A percentile compares a stretch with the other conserved stretches of the same genome.
Evolutionary conservation across 2,888 invertebrate species (phyloP).

Genomic region (Protonemura montana): DNA sequence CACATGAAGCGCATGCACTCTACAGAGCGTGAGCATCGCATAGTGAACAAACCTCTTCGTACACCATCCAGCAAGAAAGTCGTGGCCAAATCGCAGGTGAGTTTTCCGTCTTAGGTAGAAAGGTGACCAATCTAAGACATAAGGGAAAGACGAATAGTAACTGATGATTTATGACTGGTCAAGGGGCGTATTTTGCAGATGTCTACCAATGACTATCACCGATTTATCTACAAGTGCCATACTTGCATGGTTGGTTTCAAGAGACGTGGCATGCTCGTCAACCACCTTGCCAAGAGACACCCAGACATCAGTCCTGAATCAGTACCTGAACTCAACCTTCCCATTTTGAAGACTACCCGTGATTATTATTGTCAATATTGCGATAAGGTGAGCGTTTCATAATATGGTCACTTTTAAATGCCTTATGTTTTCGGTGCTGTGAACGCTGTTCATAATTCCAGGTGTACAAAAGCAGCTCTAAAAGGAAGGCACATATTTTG

Average conservation of each 20-base stretch:
- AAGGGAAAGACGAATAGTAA: no score
- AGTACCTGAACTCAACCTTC: slow-evolving; percentile 77
- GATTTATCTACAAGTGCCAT: slow-evolving; percentile 80
- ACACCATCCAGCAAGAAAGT: slow-evolving; percentile 61
- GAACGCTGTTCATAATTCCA: slow-evolving; percentile 51
- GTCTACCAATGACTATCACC: slow-evolving; percentile 71
- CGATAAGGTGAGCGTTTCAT: slow-evolving; percentile 65
- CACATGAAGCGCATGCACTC: slow-evolving; percentile 76
- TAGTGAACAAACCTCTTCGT: slow-evolving; percentile 52
- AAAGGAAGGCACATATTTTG: slow-evolving; percentile 81
- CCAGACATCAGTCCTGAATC: slow-evolving; percentile 70
- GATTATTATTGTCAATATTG: slow-evolving; percentile 88
- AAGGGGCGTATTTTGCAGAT: slow-evolving; percentile 54
- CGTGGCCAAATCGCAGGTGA: slow-evolving; percentile 63
- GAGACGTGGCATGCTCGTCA: slow-evolving; percentile 84
- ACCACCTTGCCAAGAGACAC: slow-evolving; percentile 83
- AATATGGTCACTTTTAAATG: not conserved
- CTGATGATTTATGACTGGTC: slow-evolving; percentile 43
- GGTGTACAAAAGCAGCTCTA: slow-evolving; percentile 84
- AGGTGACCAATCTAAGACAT: no score
- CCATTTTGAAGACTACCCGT: slow-evolving; percentile 77
- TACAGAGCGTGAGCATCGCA: slow-evolving; percentile 58
- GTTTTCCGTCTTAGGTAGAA: not conserved
- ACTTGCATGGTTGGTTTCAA: slow-evolving; percentile 79
- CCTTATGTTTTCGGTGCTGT: not conserved